Base-by-base conservation (phyloP, 2,888 invertebrate species). In the Dysmachus trigonus region DNA sequence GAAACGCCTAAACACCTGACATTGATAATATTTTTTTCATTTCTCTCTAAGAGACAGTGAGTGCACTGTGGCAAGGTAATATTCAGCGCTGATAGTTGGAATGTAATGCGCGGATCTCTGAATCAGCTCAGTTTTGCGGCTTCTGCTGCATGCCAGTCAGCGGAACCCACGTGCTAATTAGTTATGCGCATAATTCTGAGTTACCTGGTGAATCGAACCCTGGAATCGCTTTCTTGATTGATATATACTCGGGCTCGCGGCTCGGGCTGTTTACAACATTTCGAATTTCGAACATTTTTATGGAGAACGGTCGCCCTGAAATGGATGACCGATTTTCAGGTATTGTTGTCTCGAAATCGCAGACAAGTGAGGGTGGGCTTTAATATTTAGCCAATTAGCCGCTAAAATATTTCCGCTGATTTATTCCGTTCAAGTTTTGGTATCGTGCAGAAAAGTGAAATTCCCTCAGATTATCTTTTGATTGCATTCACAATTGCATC, bases 161-260 rank as follows among this genome's bases (percentile, higher is more conserved):
- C 53, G 18, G 47, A 41, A 51, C 87, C 87, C 85, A 87, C 87
- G 85, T 76, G 77, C 83, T 85, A 82, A 87, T 85, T 83, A 85
- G 31, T 15, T 87, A 87, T 87, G 87, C 87, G 85, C 87, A 87
- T 87, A 87, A 85, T 83, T 81, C 62, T 6, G 15, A 51, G 47
- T 81, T 79, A 35, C 15, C 77, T 77, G 62, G 53, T 33, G 53
- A 81, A 81, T 51, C 31, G 33, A 51, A 81, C 62, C 38, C 27
- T 51, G 27, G 30, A 51, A 51, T 51, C 30, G 33, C 81, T 62
- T 62, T 62, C 81, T 62, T 81, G 35, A 73, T 33, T 73, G 73
- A 35, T 33, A 31, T 8, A 22, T 10, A 73, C 13, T 13, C 71
- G 2, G 2, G 10, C 71, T 4, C 18, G 8, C n/a, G n/a, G n/a